Conservation (phyloP, 2,888 invertebrate genomes). For the Cosmia pyralina region DNA sequence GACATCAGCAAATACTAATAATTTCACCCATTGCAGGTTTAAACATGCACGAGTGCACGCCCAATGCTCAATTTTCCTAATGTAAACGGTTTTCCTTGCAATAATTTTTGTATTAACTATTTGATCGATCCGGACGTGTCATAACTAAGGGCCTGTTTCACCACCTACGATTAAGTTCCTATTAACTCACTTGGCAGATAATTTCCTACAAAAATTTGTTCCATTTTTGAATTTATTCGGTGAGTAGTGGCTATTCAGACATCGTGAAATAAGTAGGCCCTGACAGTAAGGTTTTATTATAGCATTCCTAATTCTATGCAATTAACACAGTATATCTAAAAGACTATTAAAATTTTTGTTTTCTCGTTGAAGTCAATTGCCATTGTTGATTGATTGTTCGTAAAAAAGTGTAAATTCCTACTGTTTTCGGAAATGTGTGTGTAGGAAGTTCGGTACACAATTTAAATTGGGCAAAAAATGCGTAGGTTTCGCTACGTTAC, state of each 20-base stretch:
- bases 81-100: neutral
- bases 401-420: conserved; percentile 1
- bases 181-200: too few species aligned
- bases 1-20: too few species aligned
- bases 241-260: too few species aligned
- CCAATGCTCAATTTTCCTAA: neutral
- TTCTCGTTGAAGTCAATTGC: neutral
- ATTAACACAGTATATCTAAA: conserved; percentile 14
- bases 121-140: neutral
- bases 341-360: too few species aligned
- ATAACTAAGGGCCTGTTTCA: too few species aligned
- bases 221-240: too few species aligned
- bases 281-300: too few species aligned
- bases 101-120: too few species aligned
- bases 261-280: too few species aligned
- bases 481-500: neutral
- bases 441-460: neutral
- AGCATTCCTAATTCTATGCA: neutral
- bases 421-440: neutral
- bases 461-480: neutral
- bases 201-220: too few species aligned
- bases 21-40: neutral
- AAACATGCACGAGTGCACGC: neutral
- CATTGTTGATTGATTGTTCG: conserved; percentile 1
- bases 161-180: too few species aligned